phyloP scores from a whole-genome alignment of 1,140 invertebrate species.

The Orchestia grillus region DNA sequence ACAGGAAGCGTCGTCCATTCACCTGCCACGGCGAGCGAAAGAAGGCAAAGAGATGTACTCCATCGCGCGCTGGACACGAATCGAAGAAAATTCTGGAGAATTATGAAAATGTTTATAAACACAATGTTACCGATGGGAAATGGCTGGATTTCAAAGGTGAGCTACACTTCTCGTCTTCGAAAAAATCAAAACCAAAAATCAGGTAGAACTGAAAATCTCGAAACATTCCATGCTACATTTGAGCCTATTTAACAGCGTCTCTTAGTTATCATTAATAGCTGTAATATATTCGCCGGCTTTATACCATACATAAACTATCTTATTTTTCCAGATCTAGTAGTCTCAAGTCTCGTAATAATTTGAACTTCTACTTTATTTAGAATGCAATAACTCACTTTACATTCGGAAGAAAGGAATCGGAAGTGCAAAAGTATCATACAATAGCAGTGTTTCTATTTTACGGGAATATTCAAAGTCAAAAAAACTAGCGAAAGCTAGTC shows the following conservation, averaged over 20 bases:
- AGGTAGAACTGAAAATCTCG: neutral
- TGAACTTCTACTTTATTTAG: neutral
- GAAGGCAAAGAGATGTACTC: conserved; percentile 47
- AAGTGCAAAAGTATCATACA: neutral
- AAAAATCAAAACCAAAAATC: neutral
- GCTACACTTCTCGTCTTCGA: neutral
- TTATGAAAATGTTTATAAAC: neutral
- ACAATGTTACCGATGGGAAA: neutral
- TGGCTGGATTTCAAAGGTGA: neutral
- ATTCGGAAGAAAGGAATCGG: neutral
- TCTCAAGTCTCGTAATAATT: neutral
- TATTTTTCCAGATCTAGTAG: neutral
- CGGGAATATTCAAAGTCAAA: neutral
- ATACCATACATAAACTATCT: neutral
- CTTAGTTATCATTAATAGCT: neutral
- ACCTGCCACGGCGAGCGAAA: conserved; percentile 49
- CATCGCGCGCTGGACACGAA: conserved; percentile 19
- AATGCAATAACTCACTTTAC: neutral
- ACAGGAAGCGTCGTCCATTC: conserved; percentile 52
- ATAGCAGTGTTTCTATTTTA: neutral
- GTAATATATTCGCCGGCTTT: neutral
- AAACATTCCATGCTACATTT: neutral
- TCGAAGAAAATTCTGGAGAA: neutral
- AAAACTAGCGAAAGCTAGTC: neutral
- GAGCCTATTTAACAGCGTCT: neutral